Evolutionary conservation across 1,140 invertebrate species (phyloP).

Genomic region (Brachionus angularis): DNA sequence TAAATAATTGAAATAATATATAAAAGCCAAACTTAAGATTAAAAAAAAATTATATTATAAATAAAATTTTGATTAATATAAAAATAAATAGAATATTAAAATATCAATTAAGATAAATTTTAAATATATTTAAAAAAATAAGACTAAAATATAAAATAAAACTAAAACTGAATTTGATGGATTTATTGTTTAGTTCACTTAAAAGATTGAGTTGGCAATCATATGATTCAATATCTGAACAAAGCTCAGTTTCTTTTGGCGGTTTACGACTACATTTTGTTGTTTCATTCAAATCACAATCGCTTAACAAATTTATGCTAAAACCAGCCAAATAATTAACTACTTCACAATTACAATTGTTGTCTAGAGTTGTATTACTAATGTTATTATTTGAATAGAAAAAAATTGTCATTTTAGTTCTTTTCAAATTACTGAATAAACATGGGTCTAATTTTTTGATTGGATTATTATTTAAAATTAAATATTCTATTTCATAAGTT

Average conservation of each 20-base stretch:
- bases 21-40: too few relatives aligned
- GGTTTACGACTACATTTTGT: not conserved
- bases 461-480: slow-evolving; percentile 12
- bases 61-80: too few relatives aligned
- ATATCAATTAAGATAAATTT: too few relatives aligned
- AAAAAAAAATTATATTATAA: too few relatives aligned
- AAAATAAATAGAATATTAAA: too few relatives aligned
- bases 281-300: slow-evolving; percentile 22
- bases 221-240: too few relatives aligned
- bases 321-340: slow-evolving; percentile 35
- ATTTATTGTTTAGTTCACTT: too few relatives aligned
- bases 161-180: too few relatives aligned
- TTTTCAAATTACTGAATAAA: slow-evolving; percentile 9
- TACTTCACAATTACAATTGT: slow-evolving; percentile 32
- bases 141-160: too few relatives aligned
- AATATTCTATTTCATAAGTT: slow-evolving; percentile 12
- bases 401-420: slow-evolving; percentile 3
- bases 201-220: too few relatives aligned
- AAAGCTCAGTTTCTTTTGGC: not conserved
- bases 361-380: not conserved
- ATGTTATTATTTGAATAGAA: slow-evolving; percentile 28
- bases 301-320: slow-evolving; percentile 34
- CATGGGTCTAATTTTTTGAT: slow-evolving; percentile 14
- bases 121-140: too few relatives aligned
- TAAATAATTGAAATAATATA: too few relatives aligned